Evolutionary conservation across 2,113 vertebrate genomes (phyloP).

Genomic region (Proteles cristata): DNA sequence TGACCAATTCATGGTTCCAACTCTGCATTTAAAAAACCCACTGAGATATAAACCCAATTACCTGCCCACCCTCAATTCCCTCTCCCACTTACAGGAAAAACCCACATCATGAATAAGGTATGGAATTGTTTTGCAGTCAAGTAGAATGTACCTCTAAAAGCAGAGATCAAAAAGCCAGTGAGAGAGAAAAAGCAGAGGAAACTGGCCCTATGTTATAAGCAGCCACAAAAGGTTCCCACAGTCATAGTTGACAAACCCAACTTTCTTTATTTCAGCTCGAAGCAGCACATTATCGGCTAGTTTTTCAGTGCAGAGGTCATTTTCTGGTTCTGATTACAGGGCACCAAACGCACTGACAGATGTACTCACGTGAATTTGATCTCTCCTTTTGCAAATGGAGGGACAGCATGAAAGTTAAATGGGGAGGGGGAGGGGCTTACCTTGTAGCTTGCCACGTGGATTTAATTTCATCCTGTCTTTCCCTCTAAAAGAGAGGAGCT

Average conservation of each 20-base stretch:
- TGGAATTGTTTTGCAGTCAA: not conserved
- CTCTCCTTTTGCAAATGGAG: conserved; percentile 63
- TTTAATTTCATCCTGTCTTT: conserved; percentile 61
- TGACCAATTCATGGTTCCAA: not conserved
- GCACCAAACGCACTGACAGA: conserved; percentile 54
- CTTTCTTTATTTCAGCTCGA: conserved; percentile 58
- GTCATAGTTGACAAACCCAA: conserved; percentile 10
- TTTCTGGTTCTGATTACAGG: conserved; percentile 79
- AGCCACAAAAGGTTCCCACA: conserved; percentile 51
- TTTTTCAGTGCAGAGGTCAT: conserved; percentile 69
- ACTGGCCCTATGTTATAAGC: not conserved
- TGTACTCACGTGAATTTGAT: conserved; percentile 68
- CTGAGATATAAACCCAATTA: not conserved
- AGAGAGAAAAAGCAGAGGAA: conserved; percentile 19
- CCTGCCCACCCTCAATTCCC: not conserved
- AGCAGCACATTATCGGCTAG: conserved; percentile 52
- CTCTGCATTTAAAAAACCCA: not conserved
- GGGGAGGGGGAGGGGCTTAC: not conserved
- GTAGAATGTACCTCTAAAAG: conserved; percentile 41
- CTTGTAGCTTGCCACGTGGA: conserved; percentile 55
- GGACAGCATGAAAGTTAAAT: conserved; percentile 53
- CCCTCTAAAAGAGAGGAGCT: conserved; percentile 39
- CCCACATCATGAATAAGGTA: not conserved
- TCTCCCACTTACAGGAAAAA: not conserved
- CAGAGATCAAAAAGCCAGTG: conserved; percentile 53